phyloP scores from a whole-genome alignment of 2,888 invertebrate genomes.

The Drosophila pseudotakahashii region DNA sequence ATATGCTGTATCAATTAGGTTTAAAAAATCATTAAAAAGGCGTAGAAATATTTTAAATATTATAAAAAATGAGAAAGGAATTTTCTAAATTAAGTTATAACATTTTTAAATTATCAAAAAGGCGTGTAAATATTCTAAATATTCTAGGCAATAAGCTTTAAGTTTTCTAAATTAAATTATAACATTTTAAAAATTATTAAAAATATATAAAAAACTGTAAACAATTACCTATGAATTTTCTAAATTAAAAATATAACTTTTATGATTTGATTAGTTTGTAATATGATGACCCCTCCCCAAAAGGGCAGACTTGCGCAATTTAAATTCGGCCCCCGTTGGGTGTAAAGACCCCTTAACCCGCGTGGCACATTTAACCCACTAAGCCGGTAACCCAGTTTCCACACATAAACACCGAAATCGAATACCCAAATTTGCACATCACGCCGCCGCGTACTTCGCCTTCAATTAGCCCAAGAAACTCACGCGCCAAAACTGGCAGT shows the following conservation, averaged over 20 bases:
- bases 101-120: too few relatives aligned
- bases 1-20: neutral
- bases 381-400: slow-evolving; percentile 70
- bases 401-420: slow-evolving; percentile 20
- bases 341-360: slow-evolving; percentile 21
- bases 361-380: slow-evolving; percentile 58
- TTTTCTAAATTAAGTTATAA: too few relatives aligned
- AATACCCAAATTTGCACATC: slow-evolving; percentile 54
- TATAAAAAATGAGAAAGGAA: too few relatives aligned
- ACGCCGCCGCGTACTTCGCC: slow-evolving; percentile 59
- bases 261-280: neutral
- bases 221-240: too few relatives aligned
- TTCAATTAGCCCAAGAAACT: slow-evolving; percentile 63
- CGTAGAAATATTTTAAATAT: too few relatives aligned
- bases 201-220: too few relatives aligned
- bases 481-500: slow-evolving; percentile 72
- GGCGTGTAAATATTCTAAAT: too few relatives aligned
- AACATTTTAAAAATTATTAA: too few relatives aligned
- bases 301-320: slow-evolving; percentile 20
- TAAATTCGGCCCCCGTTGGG: slow-evolving; percentile 17
- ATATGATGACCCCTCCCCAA: neutral
- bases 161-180: too few relatives aligned
- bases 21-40: too few relatives aligned
- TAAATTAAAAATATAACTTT: too few relatives aligned
- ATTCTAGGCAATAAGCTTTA: too few relatives aligned